Percentiles rank a stretch among this genome's conserved stretches.
These are phyloP conservation scores for Mesoclemmys tuberculata DNA, from an alignment of 2,113 vertebrate species.

Conservation along the genomic window DNA sequence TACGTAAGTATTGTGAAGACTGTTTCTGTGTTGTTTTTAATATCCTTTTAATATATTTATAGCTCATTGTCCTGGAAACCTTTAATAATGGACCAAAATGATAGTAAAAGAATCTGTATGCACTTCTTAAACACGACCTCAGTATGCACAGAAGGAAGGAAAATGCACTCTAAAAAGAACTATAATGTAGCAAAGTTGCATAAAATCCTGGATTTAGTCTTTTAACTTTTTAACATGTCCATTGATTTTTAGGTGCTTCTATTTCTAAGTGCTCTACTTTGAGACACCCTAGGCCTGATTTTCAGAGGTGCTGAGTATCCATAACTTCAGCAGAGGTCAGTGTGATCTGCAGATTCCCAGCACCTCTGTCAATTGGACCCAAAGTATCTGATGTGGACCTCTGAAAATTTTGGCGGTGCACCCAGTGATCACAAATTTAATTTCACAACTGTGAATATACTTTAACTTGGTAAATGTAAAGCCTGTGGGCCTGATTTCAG, in stretches of 20 bases:
- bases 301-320: not conserved
- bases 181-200: not conserved
- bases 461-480: not conserved
- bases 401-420: not conserved
- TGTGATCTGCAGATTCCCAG: not conserved
- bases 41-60: not conserved
- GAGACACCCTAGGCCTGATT: not conserved
- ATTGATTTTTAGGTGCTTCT: not conserved
- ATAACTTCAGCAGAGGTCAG: not conserved
- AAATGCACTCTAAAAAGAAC: not conserved
- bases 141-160: not conserved
- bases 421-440: not conserved
- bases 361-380: not conserved
- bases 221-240: not conserved
- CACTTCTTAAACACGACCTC: not conserved
- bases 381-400: not conserved
- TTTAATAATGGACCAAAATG: not conserved
- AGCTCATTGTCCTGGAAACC: not conserved
- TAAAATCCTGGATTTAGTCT: not conserved
- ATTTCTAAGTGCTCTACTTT: not conserved
- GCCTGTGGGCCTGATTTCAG: not conserved
- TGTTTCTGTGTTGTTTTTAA: not conserved
- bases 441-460: not conserved
- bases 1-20: conserved; percentile 86
- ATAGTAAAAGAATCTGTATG: not conserved